Evolutionary conservation across 2,113 vertebrate genomes (phyloP).

Genomic region (Chloebia gouldiae): DNA sequence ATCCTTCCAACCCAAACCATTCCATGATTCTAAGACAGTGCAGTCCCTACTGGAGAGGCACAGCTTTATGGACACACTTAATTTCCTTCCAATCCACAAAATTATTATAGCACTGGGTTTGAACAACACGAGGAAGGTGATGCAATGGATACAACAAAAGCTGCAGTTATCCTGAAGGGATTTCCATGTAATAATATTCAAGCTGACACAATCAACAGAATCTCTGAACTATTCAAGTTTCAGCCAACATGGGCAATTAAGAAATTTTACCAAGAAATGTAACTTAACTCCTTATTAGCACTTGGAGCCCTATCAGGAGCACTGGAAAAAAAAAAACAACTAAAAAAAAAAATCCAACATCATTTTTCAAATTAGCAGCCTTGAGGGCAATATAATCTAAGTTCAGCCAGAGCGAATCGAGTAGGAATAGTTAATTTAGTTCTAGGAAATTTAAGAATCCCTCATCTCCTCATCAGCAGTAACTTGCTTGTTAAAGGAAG

Average conservation of each 20-base stretch:
- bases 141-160: constrained; percentile 41
- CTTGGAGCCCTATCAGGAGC: constrained; percentile 28
- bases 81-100: constrained; percentile 21
- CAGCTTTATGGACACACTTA: neutral
- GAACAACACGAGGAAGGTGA: neutral
- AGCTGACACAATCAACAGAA: constrained; percentile 24
- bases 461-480: constrained; percentile 58
- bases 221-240: constrained; percentile 26
- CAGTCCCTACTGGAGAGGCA: neutral
- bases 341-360: neutral
- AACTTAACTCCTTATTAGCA: constrained; percentile 51
- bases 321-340: neutral
- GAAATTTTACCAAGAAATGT: constrained; percentile 28
- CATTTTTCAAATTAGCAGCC: constrained; percentile 63
- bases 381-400: neutral
- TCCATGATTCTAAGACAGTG: neutral
- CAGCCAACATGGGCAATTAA: neutral
- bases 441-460: constrained; percentile 61
- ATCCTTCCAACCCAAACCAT: no score
- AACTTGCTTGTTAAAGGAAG: constrained; percentile 58
- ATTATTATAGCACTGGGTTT: neutral
- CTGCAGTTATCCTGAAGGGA: constrained; percentile 13
- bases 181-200: constrained; percentile 17
- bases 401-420: neutral
- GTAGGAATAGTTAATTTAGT: constrained; percentile 33